Evolutionary conservation across 2,113 vertebrate genomes (phyloP).

Genomic region (Rhinoptilus africanus): DNA sequence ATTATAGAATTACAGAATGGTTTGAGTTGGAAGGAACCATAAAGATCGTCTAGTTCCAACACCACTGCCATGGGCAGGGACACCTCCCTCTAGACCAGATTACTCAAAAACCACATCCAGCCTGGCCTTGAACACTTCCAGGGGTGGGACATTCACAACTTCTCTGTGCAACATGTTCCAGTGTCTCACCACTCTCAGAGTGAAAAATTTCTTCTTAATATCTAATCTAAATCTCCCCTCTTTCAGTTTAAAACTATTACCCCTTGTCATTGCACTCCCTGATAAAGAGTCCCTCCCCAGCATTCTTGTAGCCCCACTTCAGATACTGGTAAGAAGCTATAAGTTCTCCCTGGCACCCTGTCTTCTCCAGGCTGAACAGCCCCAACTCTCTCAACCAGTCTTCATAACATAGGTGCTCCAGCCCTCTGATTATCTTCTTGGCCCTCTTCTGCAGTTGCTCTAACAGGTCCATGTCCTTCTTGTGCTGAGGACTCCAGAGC

Average conservation of each 20-base stretch:
- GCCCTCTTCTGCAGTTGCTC: not conserved
- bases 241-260: not conserved
- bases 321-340: not conserved
- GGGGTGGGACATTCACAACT: not conserved
- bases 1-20: not conserved
- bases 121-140: not conserved
- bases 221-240: not conserved
- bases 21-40: not conserved
- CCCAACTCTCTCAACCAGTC: not conserved
- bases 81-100: not conserved
- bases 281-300: not conserved
- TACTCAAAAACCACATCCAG: not conserved
- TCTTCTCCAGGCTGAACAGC: not conserved
- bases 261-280: not conserved
- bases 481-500: not conserved
- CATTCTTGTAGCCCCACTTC: not conserved
- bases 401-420: not conserved
- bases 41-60: not conserved
- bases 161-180: not conserved
- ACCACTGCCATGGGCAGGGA: not conserved
- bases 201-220: not conserved
- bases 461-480: not conserved
- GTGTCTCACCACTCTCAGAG: not conserved
- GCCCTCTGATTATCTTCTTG: not conserved
- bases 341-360: not conserved